Evolutionary conservation across 2,888 invertebrate species (phyloP), one percentile per base, ranked within the genome.

Genomic region (Melinaea menophilus): DNA sequence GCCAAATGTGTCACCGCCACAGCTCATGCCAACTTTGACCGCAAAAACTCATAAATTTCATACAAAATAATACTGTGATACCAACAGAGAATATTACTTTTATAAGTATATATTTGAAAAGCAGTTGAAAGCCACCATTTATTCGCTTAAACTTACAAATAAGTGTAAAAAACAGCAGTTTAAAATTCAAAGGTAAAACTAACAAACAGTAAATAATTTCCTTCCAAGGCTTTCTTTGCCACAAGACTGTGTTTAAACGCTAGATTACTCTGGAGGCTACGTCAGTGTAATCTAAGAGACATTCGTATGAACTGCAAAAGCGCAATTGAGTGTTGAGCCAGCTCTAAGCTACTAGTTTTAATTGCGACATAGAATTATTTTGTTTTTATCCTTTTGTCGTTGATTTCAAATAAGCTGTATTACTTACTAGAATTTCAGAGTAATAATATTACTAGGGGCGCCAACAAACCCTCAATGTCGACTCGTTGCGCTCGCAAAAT

Each of bases 281-380:
- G 63, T 64, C 62, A 61, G 67, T 59, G 62, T 68, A 69, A 71
- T 64, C 62, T 65, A 64, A 64, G 63, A 70, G 66, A 70, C 70
- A 63, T 69, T 66, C 64, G 67, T 63, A 63, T 67, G 67, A 67
- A 62, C 69, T 66, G 68, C 55, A 65, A 63, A 69, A 66, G 67
- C 65, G 65, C 67, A 67, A 63, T 67, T 67, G 59, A 61, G 54
- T 65, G 67, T 65, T 61, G 56, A 61, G 41, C 60, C 60, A 56
- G 51, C 60, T 58, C 51, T 56, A 59, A 59, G 31, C 54, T 63
- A 58, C 56, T 59, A 63, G 58, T 61, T 63, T 63, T 51, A 63
- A 59, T 56, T 48, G 58, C 61, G 56, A 61, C 58, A 54, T 37
- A 55, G 56, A 63, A 51, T 22, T 9, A 51, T 9, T 51, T 31